A percentile compares a stretch with the other conserved stretches of the same genome.
These are phyloP conservation scores for Smutsia temminckii DNA, from an alignment of 2,797 vertebrate genomes.

Conservation along the genomic window DNA sequence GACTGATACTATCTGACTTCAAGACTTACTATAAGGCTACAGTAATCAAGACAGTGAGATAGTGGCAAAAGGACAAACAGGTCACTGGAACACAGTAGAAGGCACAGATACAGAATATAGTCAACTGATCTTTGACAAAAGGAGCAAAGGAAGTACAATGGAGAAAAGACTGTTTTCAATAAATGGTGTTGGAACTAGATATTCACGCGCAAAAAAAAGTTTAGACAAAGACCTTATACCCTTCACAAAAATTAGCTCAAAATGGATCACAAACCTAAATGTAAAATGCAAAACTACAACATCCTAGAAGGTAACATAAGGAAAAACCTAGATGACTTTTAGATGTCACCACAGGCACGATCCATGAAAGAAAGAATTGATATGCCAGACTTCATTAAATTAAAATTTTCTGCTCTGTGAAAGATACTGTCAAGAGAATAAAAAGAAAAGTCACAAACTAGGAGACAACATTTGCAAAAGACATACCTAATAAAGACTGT, in stretches of 20 bases:
- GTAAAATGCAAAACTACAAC: background rate
- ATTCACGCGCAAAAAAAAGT: background rate
- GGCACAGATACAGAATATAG: background rate
- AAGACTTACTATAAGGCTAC: background rate
- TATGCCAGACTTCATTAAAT: background rate
- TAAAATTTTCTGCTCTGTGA: background rate
- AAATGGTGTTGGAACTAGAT: background rate
- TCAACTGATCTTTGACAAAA: background rate
- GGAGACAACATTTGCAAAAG: slow-evolving; percentile 21
- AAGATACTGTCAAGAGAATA: background rate
- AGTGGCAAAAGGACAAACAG: background rate
- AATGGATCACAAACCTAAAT: background rate
- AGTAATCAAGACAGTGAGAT: background rate
- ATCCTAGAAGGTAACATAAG: background rate
- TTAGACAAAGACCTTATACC: background rate
- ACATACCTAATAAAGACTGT: background rate
- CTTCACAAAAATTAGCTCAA: background rate
- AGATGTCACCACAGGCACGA: background rate
- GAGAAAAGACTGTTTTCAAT: background rate
- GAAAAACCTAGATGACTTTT: background rate
- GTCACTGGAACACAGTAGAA: background rate
- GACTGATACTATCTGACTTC: background rate
- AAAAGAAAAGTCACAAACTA: background rate
- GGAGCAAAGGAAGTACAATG: background rate
- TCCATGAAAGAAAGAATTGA: background rate